Evolutionary conservation across 2,113 vertebrate species (phyloP).

Genomic region (Mandrillus leucophaeus): DNA sequence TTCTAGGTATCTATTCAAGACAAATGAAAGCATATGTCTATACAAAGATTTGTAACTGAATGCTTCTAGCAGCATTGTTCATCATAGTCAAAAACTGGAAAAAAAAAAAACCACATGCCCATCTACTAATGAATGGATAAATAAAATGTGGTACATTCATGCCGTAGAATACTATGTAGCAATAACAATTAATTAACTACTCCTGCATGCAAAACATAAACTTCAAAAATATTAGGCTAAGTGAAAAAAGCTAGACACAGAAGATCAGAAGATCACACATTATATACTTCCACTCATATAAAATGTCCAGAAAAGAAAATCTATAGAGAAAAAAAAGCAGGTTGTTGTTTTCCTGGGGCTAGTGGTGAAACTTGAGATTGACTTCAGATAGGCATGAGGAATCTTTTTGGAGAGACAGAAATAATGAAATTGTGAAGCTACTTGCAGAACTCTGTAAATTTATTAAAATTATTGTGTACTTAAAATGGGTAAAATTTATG

Average conservation of each 20-base stretch:
- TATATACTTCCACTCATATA: not conserved
- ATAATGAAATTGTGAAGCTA: not conserved
- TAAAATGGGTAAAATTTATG: not conserved
- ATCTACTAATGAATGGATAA: not conserved
- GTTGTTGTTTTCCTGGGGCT: not conserved
- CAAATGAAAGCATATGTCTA: not conserved
- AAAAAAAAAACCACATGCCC: not conserved
- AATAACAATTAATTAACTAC: not conserved
- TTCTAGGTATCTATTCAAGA: not conserved
- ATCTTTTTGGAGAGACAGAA: not conserved
- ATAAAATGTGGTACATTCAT: not conserved
- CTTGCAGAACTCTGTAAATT: not conserved
- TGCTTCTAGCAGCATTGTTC: not conserved
- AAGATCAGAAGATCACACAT: not conserved
- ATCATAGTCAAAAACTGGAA: not conserved
- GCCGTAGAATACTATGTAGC: not conserved
- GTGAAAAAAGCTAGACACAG: not conserved
- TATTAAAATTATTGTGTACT: not conserved
- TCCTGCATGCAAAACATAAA: not conserved
- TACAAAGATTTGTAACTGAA: not conserved
- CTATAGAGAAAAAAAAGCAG: not conserved
- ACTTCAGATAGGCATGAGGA: not conserved
- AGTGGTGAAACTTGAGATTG: not conserved
- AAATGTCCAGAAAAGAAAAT: conserved; percentile 9
- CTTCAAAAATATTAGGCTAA: not conserved